Conservation (phyloP, 2,888 invertebrate genomes). For the Caenorhabditis sp. region DNA sequence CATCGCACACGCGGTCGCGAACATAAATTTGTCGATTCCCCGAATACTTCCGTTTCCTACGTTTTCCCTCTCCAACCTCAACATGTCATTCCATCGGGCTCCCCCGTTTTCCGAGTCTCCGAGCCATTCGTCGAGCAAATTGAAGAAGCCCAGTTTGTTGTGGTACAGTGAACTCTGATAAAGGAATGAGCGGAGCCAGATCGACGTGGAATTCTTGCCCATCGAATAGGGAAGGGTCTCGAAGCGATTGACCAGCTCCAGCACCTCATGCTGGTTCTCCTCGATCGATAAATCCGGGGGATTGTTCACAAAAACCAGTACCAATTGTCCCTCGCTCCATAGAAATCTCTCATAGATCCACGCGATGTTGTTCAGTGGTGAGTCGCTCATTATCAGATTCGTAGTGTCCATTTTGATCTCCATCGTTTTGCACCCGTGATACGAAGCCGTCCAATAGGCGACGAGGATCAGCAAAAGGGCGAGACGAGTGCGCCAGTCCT, state of each 20-base stretch:
- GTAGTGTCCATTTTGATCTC: conserved; percentile 72
- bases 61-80: conserved; percentile 57
- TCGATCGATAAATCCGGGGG: conserved; percentile 65
- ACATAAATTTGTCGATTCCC: conserved; percentile 68
- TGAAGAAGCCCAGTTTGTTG: conserved; percentile 61
- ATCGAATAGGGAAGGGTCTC: conserved; percentile 71
- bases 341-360: conserved; percentile 68
- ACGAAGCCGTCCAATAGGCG: conserved; percentile 64
- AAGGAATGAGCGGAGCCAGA: conserved; percentile 70
- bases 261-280: conserved; percentile 58
- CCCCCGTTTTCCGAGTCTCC: conserved; percentile 69
- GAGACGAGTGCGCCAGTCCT: conserved; percentile 59
- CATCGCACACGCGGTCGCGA: conserved; percentile 73
- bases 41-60: conserved; percentile 53
- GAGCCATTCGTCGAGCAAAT: conserved; percentile 66
- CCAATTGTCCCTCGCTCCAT: conserved; percentile 71
- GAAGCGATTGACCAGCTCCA: conserved; percentile 66
- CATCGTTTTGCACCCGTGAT: conserved; percentile 65
- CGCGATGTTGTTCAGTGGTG: conserved; percentile 64
- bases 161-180: conserved; percentile 63
- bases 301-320: conserved; percentile 69
- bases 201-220: conserved; percentile 73
- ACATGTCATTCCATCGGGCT: conserved; percentile 71
- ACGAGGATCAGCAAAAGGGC: conserved; percentile 50
- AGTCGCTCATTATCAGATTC: conserved; percentile 68